Base-by-base conservation (phyloP, 2,797 vertebrate species). In the Falco cherrug region DNA sequence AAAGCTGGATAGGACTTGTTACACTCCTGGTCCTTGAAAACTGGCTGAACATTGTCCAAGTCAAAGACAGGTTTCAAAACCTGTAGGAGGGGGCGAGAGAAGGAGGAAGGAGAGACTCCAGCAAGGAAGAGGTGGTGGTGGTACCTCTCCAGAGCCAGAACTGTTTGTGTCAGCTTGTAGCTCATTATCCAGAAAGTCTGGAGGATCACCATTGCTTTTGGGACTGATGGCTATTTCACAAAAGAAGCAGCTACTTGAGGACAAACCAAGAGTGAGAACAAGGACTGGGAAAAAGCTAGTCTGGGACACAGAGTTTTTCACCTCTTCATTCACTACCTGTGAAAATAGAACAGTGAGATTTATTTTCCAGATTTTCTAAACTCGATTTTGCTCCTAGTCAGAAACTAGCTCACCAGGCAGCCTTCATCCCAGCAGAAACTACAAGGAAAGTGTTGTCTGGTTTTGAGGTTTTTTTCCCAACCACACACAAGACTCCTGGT, bases 1-100 rank as follows among this genome's bases (percentile, higher is more conserved):
- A 29, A 48, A 17, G 26, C 2, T 2, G 0, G 4, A 18, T 20
- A 24, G 20, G 50, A 79, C 21, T 39, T 33, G 4, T 28, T 37
- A 9, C 19, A 14, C 19, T 54, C 11, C 8, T 60, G 24, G 10
- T 2, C 28, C 67, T 90, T 80, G 31, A 37, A 75, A 81, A 64
- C 5, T 31, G 16, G 4, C 5, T 87, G 41, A 71, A 28, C 10
- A 3, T 73, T 51, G 24, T 28, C 26, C 29, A 54, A 48, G 19
- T 43, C 35, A 41, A 57, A 67, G 48, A 5, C 33, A 81, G 14
- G 22, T 84, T 61, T 78, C 16, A 64, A 73, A 84, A 24, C 16
- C 17, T 35, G 9, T 26, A 9, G 8, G 10, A 68, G 17, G 12
- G 20, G 31, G 25, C 11, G 37, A 57, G 13, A 57, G 8, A 47